Evolutionary conservation across 2,797 vertebrate species (phyloP).

Genomic region (Bufotes viridis): DNA sequence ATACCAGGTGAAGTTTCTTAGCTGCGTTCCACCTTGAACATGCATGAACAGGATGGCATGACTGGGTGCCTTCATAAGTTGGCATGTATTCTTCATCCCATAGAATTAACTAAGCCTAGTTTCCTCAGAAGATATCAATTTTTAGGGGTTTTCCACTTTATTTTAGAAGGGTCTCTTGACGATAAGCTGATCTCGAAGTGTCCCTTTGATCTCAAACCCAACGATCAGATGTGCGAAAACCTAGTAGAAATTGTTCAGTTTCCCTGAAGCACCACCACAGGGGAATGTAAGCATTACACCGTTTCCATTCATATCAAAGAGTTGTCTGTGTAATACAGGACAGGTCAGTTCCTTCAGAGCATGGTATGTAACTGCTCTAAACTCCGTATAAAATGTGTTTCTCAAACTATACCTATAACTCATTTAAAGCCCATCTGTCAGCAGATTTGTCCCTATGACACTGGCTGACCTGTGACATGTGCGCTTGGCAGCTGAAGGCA

Average conservation of each 20-base stretch:
- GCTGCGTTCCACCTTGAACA: slow-evolving; percentile 3
- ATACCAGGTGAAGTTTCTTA: slow-evolving; percentile 14
- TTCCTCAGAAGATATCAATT: slow-evolving; percentile 3
- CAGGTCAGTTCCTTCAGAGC: too few species aligned
- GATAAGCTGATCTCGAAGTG: too few species aligned
- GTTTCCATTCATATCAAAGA: too few species aligned
- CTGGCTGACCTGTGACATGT: too few species aligned
- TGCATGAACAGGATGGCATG: slow-evolving; percentile 45
- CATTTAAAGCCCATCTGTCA: too few species aligned
- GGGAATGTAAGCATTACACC: not conserved
- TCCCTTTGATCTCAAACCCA: too few species aligned
- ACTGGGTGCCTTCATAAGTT: slow-evolving; percentile 14
- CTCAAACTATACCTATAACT: too few species aligned
- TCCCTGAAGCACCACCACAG: not conserved
- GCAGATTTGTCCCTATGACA: too few species aligned
- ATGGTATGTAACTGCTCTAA: too few species aligned
- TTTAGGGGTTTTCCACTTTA: not conserved
- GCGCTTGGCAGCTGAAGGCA: too few species aligned
- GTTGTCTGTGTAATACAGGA: too few species aligned
- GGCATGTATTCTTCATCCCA: slow-evolving; percentile 2
- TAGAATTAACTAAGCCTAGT: not conserved
- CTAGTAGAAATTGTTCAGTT: not conserved
- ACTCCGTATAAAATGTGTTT: too few species aligned
- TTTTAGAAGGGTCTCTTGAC: not conserved
- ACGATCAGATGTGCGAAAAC: not conserved